phyloP scores from a whole-genome alignment of 2,113 vertebrate species.

The Pandion haliaetus region DNA sequence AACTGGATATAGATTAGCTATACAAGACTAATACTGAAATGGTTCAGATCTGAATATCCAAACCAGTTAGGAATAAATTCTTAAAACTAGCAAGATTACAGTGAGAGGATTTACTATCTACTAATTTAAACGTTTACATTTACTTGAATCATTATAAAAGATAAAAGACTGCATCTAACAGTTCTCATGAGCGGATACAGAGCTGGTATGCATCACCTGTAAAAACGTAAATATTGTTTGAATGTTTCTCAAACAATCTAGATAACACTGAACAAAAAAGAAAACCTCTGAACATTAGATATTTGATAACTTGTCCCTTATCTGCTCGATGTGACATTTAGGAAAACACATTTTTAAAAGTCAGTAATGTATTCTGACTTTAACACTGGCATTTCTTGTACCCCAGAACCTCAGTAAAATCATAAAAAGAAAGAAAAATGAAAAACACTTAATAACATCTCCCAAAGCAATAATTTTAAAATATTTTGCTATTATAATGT shows the following conservation, averaged over 20 bases:
- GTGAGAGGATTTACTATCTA: too few species aligned
- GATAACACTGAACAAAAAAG: neutral
- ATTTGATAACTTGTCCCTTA: neutral
- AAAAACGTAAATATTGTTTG: neutral
- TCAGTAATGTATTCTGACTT: neutral
- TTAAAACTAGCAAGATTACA: too few species aligned
- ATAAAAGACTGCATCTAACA: neutral
- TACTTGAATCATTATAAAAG: neutral
- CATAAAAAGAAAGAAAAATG: neutral
- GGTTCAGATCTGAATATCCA: neutral
- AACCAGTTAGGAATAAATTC: too few species aligned
- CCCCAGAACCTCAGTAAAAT: neutral
- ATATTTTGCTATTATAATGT: neutral
- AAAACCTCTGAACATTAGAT: neutral
- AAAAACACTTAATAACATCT: neutral
- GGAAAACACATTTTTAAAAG: neutral
- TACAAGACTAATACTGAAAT: neutral
- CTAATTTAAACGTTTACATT: constrained; percentile 8
- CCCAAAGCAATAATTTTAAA: neutral
- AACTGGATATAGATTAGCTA: neutral
- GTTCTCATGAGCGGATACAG: neutral
- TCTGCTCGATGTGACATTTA: neutral
- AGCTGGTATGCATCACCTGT: neutral
- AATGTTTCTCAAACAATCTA: neutral
- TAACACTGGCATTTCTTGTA: neutral